phyloP scores from a whole-genome alignment of 1,140 invertebrate species.

The Procambarus virginalis region DNA sequence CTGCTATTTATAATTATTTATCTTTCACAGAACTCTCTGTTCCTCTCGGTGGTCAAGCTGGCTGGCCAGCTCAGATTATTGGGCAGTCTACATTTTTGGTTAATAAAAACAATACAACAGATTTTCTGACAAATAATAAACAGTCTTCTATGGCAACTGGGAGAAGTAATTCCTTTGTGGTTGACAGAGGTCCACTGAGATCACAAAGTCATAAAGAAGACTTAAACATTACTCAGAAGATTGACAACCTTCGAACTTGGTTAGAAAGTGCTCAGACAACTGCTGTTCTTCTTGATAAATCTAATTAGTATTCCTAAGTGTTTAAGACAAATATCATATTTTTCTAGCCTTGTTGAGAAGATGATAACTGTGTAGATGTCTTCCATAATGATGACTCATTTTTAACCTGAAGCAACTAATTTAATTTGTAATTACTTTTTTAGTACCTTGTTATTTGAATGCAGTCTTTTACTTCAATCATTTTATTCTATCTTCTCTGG shows the following conservation, averaged over 20 bases:
- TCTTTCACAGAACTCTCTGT: conserved; percentile 43
- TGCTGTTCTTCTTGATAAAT: neutral
- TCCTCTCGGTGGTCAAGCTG: conserved; percentile 46
- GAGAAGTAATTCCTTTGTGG: neutral
- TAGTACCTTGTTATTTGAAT: no score
- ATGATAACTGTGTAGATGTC: no score
- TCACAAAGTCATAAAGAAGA: conserved; percentile 18
- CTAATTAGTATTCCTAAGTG: neutral
- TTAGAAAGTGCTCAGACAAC: conserved; percentile 48
- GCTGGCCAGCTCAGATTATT: conserved; percentile 51
- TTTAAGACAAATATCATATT: no score
- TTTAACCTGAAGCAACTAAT: no score
- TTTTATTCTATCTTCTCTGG: no score
- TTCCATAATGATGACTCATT: no score
- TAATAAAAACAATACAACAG: conserved; percentile 15
- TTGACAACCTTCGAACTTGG: conserved; percentile 51
- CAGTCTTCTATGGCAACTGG: neutral
- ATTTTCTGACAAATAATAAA: neutral
- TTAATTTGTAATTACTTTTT: no score
- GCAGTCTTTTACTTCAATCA: no score
- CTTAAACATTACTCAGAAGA: conserved; percentile 33
- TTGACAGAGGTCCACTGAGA: neutral
- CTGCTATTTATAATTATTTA: neutral
- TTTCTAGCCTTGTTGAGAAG: no score
- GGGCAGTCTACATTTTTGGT: conserved; percentile 41